These are phyloP conservation scores for Oxytorus armatus DNA, from an alignment of 2,888 invertebrate species.

Conservation along the genomic window DNA sequence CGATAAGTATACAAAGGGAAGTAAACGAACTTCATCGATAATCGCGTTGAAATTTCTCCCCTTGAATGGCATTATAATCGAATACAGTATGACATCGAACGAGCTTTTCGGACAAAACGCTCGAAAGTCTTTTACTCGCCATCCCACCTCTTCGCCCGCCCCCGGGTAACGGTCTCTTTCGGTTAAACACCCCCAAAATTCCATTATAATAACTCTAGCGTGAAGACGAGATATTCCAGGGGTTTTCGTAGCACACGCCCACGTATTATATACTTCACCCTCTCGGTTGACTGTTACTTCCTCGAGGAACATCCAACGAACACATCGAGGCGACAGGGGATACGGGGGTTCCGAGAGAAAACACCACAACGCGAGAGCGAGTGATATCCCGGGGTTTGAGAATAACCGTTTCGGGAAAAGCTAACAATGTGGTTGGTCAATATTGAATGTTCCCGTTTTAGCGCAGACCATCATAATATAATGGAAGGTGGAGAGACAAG, in stretches of 20 bases:
- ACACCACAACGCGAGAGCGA: slow-evolving; percentile 37
- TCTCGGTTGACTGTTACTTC: slow-evolving; percentile 3
- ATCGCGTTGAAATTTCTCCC: neutral
- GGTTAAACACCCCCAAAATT: slow-evolving; percentile 60
- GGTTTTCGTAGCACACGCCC: slow-evolving; percentile 21
- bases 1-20: neutral
- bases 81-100: neutral
- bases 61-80: neutral
- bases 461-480: slow-evolving; percentile 5
- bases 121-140: slow-evolving; percentile 1
- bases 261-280: neutral
- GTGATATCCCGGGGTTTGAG: slow-evolving; percentile 30
- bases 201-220: slow-evolving; percentile 68
- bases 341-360: slow-evolving; percentile 42
- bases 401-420: slow-evolving; percentile 60
- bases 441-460: slow-evolving; percentile 65
- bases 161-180: neutral
- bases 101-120: slow-evolving; percentile 15
- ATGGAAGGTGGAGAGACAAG: slow-evolving; percentile 25
- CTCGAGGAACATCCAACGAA: neutral
- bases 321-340: neutral
- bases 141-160: too few species aligned
- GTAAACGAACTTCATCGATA: neutral
- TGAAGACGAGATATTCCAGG: slow-evolving; percentile 40
- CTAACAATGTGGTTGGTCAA: slow-evolving; percentile 67